Evolutionary conservation across 2,113 vertebrate genomes (phyloP).

Genomic region (Trogon melanurus): DNA sequence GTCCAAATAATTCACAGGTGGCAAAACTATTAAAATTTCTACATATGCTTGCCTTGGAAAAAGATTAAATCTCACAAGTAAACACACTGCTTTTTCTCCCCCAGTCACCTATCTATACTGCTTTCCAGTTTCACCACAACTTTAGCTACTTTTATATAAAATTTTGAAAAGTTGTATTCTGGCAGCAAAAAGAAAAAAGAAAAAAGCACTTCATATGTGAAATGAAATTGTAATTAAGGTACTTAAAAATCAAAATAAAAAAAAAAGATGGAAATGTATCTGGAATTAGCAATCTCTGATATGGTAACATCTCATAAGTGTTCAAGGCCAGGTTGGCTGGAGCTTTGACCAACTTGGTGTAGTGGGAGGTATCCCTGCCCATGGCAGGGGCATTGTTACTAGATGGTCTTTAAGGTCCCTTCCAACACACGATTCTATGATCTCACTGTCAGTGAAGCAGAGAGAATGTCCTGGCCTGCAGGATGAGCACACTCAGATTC

Average conservation of each 20-base stretch:
- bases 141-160: not conserved
- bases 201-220: not conserved
- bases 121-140: not conserved
- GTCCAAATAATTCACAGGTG: constrained; percentile 70
- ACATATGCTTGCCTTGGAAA: constrained; percentile 53
- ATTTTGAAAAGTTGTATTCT: not conserved
- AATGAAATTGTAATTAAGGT: not conserved
- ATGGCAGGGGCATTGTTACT: too few relatives aligned
- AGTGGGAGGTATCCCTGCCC: too few relatives aligned
- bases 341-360: too few relatives aligned
- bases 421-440: too few relatives aligned
- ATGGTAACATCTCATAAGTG: not conserved
- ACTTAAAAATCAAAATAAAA: not conserved
- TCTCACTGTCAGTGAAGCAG: not conserved
- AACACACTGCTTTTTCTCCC: not conserved
- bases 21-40: constrained; percentile 57
- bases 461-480: not conserved
- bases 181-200: not conserved
- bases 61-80: constrained; percentile 39
- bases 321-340: too few relatives aligned
- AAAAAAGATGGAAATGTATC: not conserved
- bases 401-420: too few relatives aligned
- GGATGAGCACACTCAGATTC: not conserved
- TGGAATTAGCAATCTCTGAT: not conserved
- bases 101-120: not conserved